Conservation (phyloP, 2,888 invertebrate genomes). For the Caenorhabditis macrosperma region DNA sequence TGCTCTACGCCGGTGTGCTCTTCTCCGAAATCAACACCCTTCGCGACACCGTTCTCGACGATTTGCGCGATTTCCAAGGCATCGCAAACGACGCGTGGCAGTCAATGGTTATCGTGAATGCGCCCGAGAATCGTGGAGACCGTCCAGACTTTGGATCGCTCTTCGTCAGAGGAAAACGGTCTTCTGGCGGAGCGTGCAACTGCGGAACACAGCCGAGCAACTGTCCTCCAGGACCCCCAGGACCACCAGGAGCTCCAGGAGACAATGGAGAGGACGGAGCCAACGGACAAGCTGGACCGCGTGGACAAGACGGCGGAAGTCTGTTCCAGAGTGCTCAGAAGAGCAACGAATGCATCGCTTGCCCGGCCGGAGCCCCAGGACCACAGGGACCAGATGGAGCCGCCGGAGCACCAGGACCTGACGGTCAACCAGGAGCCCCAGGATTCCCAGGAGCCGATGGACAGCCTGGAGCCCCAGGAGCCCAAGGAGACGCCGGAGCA, state of each 20-base stretch:
- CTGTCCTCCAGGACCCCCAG: conserved; percentile 57
- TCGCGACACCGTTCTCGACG: conserved; percentile 13
- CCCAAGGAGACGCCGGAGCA: conserved; percentile 39
- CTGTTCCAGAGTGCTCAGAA: not conserved
- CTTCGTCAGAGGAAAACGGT: conserved; percentile 31
- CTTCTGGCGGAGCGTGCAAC: conserved; percentile 28
- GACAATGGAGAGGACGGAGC: conserved; percentile 45
- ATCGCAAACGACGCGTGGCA: conserved; percentile 47
- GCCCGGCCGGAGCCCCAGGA: conserved; percentile 55
- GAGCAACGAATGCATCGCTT: conserved; percentile 36
- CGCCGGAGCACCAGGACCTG: conserved; percentile 40
- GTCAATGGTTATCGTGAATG: conserved; percentile 39
- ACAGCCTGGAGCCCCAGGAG: conserved; percentile 31
- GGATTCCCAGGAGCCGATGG: conserved; percentile 26
- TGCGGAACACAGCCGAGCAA: conserved; percentile 53
- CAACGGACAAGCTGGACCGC: conserved; percentile 43
- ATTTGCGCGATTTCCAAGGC: conserved; percentile 19
- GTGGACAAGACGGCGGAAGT: conserved; percentile 31
- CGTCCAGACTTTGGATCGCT: conserved; percentile 40
- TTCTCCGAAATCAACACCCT: conserved; percentile 38
- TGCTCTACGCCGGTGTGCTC: conserved; percentile 38
- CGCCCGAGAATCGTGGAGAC: conserved; percentile 29
- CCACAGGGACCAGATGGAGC: conserved; percentile 58
- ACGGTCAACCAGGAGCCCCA: conserved; percentile 43
- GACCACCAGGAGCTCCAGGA: conserved; percentile 57